Conservation (phyloP, 2,888 invertebrate species). For the Amphipoea oculea region DNA sequence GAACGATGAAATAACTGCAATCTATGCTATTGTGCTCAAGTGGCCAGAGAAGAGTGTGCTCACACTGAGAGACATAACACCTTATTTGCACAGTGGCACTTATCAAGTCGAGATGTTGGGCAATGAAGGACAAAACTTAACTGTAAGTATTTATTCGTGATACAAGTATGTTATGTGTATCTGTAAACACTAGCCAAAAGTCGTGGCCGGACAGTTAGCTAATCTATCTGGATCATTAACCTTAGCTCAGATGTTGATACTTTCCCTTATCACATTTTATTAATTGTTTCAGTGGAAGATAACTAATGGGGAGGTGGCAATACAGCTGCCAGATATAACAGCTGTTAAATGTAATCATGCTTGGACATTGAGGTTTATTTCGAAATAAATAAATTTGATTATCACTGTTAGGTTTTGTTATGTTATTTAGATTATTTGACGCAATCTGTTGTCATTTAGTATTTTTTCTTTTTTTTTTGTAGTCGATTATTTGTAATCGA, state of each 20-base stretch:
- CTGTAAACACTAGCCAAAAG: no score
- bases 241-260: conserved; percentile 13
- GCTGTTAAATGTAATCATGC: conserved; percentile 81
- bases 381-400: conserved; percentile 63
- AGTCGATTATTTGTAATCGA: no score
- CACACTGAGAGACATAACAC: conserved; percentile 70
- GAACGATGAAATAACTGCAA: conserved; percentile 72
- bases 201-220: no score
- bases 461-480: no score
- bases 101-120: conserved; percentile 78
- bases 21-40: conserved; percentile 93
- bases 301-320: conserved; percentile 72
- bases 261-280: conserved; percentile 33
- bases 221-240: conserved; percentile 3
- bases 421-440: no score
- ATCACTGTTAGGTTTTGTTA: background rate
- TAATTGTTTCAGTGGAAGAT: conserved; percentile 85
- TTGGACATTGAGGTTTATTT: conserved; percentile 84
- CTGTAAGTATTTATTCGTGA: conserved; percentile 71
- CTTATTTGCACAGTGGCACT: conserved; percentile 73
- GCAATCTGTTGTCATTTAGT: no score
- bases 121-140: conserved; percentile 70
- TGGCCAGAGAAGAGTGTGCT: conserved; percentile 92
- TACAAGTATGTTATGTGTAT: background rate
- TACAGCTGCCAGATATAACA: conserved; percentile 84